Conservation (phyloP, 2,113 vertebrate species). For the Mus pahari region DNA sequence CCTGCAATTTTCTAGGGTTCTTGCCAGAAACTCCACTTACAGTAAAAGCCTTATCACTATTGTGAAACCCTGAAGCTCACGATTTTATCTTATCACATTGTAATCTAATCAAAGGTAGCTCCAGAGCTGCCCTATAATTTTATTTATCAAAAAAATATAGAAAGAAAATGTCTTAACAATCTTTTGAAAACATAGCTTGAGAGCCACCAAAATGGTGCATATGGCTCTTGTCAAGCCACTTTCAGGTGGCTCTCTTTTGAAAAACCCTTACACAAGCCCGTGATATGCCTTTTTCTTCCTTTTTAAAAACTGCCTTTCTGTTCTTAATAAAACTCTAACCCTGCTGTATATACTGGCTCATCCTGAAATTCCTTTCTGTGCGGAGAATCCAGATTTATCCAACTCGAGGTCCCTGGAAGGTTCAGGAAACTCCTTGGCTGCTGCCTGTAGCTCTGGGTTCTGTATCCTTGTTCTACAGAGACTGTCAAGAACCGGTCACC, state of each 20-base stretch:
- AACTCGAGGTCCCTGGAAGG: not conserved
- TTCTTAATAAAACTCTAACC: not conserved
- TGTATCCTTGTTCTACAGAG: no score
- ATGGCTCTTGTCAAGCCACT: not conserved
- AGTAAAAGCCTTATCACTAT: not conserved
- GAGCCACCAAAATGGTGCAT: not conserved
- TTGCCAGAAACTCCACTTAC: not conserved
- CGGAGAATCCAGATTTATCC: not conserved
- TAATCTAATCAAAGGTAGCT: not conserved
- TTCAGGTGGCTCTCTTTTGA: not conserved
- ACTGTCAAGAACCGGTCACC: not conserved
- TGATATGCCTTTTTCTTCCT: not conserved
- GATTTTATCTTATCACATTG: not conserved
- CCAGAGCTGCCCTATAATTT: not conserved
- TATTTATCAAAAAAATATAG: not conserved
- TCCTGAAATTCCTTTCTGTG: not conserved
- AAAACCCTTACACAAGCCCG: not conserved
- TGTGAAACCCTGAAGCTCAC: not conserved
- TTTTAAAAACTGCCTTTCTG: not conserved
- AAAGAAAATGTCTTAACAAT: not conserved
- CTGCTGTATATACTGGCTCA: not conserved
- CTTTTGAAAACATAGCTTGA: not conserved
- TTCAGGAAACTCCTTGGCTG: not conserved
- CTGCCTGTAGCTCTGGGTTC: no score
- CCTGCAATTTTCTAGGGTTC: not conserved